Evolutionary conservation across 2,888 invertebrate species (phyloP), one percentile per base, ranked within the genome.

Genomic region (Therioaphis trifolii): DNA sequence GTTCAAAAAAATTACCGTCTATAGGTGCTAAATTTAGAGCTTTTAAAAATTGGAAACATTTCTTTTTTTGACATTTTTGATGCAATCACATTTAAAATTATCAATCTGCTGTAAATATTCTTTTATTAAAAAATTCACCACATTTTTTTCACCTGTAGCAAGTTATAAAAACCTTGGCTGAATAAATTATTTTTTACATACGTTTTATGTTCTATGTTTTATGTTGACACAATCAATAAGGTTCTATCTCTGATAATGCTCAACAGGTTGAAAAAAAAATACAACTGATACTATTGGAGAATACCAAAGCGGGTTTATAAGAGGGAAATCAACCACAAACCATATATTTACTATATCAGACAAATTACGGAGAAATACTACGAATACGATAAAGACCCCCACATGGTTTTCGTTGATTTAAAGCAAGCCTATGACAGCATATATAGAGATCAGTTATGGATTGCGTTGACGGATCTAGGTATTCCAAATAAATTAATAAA

Each of bases 281-380:
- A 3, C 49, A 71, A 71, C 18, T 24, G 71, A 49, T 71, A 49
- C 49, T 49, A 68, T 27, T 0, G 27, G 49, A 71, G 49, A 71
- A 71, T 71, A 71, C 71, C 49, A 71, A 71, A 71, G 71, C 71
- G 71, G 49, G 3, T 71, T 71, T 49, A 71, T 49, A 71, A 71
- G 27, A 49, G 24, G 71, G 2, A 49, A 71, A 71, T 24, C 71
- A 68, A 68, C 40, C 14, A 35, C 68, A 35, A 68, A 68, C 68
- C 68, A 71, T 27, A 71, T 71, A 46, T 71, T 71, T 49, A 71
- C 49, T n/a, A n/a, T 27, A 71, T 71, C 15, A 0, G 71, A 49
- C 49, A 71, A 27, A 71, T 43, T 69, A 69, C 49, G 49, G 24
- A n/a, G n/a, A n/a, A n/a, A n/a, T n/a, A n/a, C n/a, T n/a, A n/a